Percentiles rank a stretch among this genome's conserved stretches.
Evolutionary conservation across 2,113 vertebrate genomes (phyloP).

Genomic region (Pelecanoides urinatrix): DNA sequence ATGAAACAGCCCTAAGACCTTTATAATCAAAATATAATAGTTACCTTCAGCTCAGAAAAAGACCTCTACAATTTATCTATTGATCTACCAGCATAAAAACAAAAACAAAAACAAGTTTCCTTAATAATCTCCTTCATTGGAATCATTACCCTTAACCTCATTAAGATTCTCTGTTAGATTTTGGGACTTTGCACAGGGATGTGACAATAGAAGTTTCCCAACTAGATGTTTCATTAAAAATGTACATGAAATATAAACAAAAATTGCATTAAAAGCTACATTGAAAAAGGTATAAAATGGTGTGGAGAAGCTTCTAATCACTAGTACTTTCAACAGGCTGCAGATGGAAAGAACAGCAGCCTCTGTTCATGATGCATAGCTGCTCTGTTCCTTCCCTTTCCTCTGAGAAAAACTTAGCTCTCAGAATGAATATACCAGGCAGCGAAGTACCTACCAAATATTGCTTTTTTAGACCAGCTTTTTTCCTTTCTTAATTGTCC

Average conservation of each 20-base stretch:
- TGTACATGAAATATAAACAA: neutral
- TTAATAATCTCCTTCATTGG: neutral
- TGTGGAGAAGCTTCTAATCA: neutral
- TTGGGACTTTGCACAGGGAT: neutral
- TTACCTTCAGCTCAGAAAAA: neutral
- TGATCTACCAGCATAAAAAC: neutral
- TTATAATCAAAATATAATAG: neutral
- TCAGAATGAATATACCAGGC: conserved; percentile 25
- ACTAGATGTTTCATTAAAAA: neutral
- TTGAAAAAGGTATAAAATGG: neutral
- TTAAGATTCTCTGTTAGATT: neutral
- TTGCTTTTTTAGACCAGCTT: conserved; percentile 16
- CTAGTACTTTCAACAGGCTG: neutral
- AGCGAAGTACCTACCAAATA: conserved; percentile 13
- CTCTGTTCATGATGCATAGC: neutral
- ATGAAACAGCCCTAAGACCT: neutral
- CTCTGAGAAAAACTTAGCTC: conserved; percentile 32
- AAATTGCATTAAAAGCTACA: neutral
- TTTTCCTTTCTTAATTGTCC: conserved; percentile 52
- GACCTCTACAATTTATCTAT: neutral
- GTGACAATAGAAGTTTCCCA: neutral
- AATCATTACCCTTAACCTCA: neutral
- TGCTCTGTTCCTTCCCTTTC: conserved; percentile 4
- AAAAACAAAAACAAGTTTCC: neutral
- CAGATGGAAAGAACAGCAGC: neutral